Base-by-base conservation (phyloP, 2,888 invertebrate species). In the Chouioia cunea region DNA sequence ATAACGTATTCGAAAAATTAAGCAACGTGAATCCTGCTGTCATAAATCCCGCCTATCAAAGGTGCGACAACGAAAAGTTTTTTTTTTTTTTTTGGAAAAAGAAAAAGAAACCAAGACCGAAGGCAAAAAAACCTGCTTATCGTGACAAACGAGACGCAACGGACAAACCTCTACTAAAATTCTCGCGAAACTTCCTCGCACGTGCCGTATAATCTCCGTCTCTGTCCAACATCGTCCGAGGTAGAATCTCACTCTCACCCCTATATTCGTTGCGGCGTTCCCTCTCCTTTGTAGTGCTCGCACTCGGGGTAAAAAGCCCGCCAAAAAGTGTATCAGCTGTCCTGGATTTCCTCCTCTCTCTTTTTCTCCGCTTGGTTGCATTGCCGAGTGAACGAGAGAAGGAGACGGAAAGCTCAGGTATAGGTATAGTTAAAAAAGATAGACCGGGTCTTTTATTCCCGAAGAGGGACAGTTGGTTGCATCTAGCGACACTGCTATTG, bases 271-370 rank as follows among this genome's bases (percentile, higher is more conserved):
- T 10, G 6, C 36, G 36, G 4, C 6, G 59, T 43, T 36, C 60
- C 44, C 50, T 20, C 68, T 44, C 59, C 54, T 70, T 67, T 68
- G 66, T 54, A 23, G 54, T 54, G 56, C 52, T 43, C 69, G 14
- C 59, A 47, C 43, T 22, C 60, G 59, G 59, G 65, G 65, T 65
- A 60, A 18, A 69, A 70, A 81, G 74, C 82, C 81, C 84, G 84
- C 83, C 84, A 82, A 84, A 84, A 84, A 79, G 76, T 82, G 78
- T 82, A 83, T 84, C 84, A 84, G 84, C 84, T 84, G 84, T 83
- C 83, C 79, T 77, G 79, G 76, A 79, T 79, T 79, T 80, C 76
- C 74, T 77, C 75, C 76, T 71, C 73, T 60, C 65, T 74, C 68
- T 58, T 15, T 18, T 46, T 53, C 46, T 54, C 6, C 16, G 18